phyloP scores from a whole-genome alignment of 2,797 vertebrate species.

The Sphenopsis melanotis region DNA sequence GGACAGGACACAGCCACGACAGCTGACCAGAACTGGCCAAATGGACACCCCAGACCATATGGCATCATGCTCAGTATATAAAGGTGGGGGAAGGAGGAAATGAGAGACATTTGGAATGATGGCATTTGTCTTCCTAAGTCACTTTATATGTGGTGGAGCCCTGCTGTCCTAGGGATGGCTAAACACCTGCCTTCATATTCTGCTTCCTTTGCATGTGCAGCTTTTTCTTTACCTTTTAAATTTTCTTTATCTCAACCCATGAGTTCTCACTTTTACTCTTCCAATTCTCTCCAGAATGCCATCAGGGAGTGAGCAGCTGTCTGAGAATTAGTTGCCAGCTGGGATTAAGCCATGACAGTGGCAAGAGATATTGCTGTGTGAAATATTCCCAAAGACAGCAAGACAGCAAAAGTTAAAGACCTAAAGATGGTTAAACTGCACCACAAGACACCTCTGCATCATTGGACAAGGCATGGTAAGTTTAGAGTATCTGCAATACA shows the following conservation, averaged over 20 bases:
- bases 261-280: not conserved
- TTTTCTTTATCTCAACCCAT: not conserved
- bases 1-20: not conserved
- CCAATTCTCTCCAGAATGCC: not conserved
- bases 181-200: not conserved
- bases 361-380: not conserved
- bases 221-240: not conserved
- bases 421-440: not conserved
- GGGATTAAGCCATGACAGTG: not conserved
- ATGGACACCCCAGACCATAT: too few relatives aligned
- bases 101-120: not conserved
- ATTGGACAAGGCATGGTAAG: not conserved
- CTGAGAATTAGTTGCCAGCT: not conserved
- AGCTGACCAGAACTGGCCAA: not conserved
- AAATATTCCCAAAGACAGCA: not conserved
- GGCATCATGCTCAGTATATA: too few relatives aligned
- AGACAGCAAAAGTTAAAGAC: not conserved
- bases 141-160: not conserved
- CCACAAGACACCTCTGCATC: not conserved
- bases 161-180: not conserved
- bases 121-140: not conserved
- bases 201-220: not conserved
- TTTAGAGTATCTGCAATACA: not conserved
- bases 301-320: not conserved
- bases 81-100: not conserved